phyloP scores from a whole-genome alignment of 2,888 invertebrate genomes.

The Lypha dubia region DNA sequence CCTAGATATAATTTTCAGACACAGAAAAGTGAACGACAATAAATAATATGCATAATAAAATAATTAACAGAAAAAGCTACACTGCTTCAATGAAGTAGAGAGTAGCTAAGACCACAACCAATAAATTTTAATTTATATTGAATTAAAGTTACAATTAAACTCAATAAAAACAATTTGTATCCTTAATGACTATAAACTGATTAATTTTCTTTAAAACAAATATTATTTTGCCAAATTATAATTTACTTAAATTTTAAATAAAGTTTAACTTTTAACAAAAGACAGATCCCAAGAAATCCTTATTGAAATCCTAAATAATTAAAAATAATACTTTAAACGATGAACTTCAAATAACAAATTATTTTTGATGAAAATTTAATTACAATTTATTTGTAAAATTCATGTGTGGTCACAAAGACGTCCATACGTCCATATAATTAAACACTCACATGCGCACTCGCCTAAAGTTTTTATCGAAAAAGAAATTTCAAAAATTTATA shows the following conservation, averaged over 20 bases:
- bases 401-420: conserved; percentile 1
- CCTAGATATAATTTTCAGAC: too few relatives aligned
- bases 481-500: conserved; percentile 25
- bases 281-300: conserved; percentile 1
- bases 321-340: conserved; percentile 32
- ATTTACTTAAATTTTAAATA: conserved; percentile 39
- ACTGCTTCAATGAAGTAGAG: too few relatives aligned
- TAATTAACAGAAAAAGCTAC: too few relatives aligned
- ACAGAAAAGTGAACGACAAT: too few relatives aligned
- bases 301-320: conserved; percentile 9
- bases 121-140: too few relatives aligned
- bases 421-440: background rate
- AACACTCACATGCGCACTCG: too few relatives aligned
- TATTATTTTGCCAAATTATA: too few relatives aligned
- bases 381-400: conserved; percentile 4
- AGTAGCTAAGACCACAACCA: too few relatives aligned
- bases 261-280: conserved; percentile 11
- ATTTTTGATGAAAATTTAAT: conserved; percentile 43
- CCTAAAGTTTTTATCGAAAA: background rate
- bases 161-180: too few relatives aligned
- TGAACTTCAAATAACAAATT: background rate
- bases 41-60: too few relatives aligned
- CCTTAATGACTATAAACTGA: background rate
- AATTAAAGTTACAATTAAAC: too few relatives aligned
- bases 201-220: too few relatives aligned